Base-by-base conservation (phyloP, 2,113 vertebrate species). In the Nibea coibor region DNA sequence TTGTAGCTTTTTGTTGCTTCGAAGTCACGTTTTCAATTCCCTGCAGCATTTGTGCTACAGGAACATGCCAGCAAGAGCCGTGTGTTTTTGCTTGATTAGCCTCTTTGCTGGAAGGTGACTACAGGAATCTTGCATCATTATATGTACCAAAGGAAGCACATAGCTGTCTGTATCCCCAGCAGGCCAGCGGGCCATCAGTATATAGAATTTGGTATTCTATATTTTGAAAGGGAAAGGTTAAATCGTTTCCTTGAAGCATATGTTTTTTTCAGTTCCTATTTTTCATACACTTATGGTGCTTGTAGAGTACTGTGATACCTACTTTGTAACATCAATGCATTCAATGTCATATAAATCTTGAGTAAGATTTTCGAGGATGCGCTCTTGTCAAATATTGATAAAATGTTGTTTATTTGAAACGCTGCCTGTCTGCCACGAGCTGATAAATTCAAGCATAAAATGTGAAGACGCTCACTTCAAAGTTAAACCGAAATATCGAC, bases 381-480 rank as follows among this genome's bases (percentile, higher is more conserved):
- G 10, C 50, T 62, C 42, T 20, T 74, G 51, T 84, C 78, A 78
- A 64, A 69, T 64, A 71, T 63, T 83, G 80, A 85, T 64, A 28
- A 77, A 50, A 73, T 20, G 57, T 56, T 83, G 67, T 82, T 85
- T 67, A 72, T 77, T 56, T 75, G 57, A 75, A 68, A 58, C 17
- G 7, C 6, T 35, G 71, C 47, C 65, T 19, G 62, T 83, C 81
- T 80, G 78, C 84, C 5, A 1, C 2, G 10, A 82, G 81, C 54
- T 78, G 85, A 87, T 80, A 75, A 66, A 78, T 72, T 63, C 11
- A 39, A 75, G 59, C 69, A 43, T 61, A 26, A 82, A 72, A 84
- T 63, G 45, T 48, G 56, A 64, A 68, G 72, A 50, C 17, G 70
- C 73, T 72, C 28, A 39, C 64, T 66, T 69, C 61, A 80, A 82